These are phyloP conservation scores for Prunella strophiata DNA, from an alignment of 2,797 vertebrate genomes.

Conservation along the genomic window DNA sequence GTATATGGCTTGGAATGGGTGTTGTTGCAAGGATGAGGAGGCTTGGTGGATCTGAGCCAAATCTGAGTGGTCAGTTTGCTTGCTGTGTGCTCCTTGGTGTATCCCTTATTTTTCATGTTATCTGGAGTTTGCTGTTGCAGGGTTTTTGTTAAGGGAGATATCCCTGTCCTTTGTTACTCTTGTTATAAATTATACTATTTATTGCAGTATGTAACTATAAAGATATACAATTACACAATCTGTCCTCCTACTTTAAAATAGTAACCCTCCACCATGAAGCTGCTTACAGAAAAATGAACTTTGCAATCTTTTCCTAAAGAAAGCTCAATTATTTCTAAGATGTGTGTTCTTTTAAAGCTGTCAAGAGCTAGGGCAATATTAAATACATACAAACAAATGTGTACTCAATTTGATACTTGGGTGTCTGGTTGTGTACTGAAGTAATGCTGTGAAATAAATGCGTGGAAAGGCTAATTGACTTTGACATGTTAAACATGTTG, in stretches of 20 bases:
- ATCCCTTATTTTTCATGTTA: background rate
- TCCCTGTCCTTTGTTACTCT: background rate
- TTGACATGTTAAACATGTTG: slow-evolving; percentile 74
- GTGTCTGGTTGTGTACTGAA: slow-evolving; percentile 56
- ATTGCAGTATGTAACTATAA: background rate
- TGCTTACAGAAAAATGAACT: background rate
- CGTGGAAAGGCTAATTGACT: slow-evolving; percentile 74
- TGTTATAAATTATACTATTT: background rate
- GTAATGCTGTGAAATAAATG: slow-evolving; percentile 61
- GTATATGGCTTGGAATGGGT: background rate
- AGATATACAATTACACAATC: background rate
- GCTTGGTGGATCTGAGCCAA: background rate
- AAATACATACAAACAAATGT: slow-evolving; percentile 49
- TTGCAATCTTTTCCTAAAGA: background rate
- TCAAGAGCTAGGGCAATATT: slow-evolving; percentile 9
- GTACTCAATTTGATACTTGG: background rate
- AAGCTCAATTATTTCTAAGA: slow-evolving; percentile 1
- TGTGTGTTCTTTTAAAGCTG: background rate
- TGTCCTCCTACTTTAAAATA: background rate
- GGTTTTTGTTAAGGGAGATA: background rate
- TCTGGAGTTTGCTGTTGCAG: background rate
- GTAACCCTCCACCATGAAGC: background rate
- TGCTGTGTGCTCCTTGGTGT: background rate
- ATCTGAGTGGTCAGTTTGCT: background rate
- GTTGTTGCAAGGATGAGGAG: background rate